A percentile compares a stretch with the other conserved stretches of the same genome.
Evolutionary conservation across 2,113 vertebrate species (phyloP).

Genomic region (Nothocercus julius): DNA sequence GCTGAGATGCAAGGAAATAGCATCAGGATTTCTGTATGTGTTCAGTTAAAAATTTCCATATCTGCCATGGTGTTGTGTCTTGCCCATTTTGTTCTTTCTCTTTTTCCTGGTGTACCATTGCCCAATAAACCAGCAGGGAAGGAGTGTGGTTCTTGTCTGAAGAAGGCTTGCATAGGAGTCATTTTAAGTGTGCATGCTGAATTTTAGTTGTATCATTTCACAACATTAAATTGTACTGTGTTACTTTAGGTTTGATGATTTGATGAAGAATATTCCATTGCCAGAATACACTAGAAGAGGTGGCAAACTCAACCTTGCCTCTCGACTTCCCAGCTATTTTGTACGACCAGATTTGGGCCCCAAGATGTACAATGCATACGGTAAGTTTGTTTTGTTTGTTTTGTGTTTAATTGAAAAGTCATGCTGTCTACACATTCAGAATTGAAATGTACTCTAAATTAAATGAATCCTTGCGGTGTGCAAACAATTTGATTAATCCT

Average conservation of each 20-base stretch:
- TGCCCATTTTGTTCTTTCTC: not conserved
- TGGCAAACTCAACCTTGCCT: constrained; percentile 82
- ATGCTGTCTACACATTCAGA: fast-evolving
- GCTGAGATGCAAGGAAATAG: not conserved
- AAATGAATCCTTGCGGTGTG: not conserved
- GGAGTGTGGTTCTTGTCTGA: not conserved
- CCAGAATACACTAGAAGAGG: constrained; percentile 84
- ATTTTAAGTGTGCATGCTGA: not conserved
- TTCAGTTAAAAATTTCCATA: not conserved
- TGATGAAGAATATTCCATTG: constrained; percentile 83
- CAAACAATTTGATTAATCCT: not conserved
- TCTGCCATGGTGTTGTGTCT: not conserved
- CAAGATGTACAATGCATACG: constrained; percentile 86
- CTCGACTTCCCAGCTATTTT: constrained; percentile 81
- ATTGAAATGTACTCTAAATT: not conserved
- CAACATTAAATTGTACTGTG: not conserved
- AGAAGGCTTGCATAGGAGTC: not conserved
- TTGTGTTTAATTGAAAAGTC: not conserved
- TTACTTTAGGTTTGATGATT: constrained; percentile 79
- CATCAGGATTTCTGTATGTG: not conserved
- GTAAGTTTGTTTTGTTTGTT: constrained; percentile 58
- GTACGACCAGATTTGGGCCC: constrained; percentile 84
- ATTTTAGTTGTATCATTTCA: not conserved
- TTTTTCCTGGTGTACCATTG: not conserved
- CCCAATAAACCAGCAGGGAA: not conserved